These are phyloP conservation scores for Sepiola atlantica DNA, from an alignment of 2,888 invertebrate genomes.

Conservation along the genomic window DNA sequence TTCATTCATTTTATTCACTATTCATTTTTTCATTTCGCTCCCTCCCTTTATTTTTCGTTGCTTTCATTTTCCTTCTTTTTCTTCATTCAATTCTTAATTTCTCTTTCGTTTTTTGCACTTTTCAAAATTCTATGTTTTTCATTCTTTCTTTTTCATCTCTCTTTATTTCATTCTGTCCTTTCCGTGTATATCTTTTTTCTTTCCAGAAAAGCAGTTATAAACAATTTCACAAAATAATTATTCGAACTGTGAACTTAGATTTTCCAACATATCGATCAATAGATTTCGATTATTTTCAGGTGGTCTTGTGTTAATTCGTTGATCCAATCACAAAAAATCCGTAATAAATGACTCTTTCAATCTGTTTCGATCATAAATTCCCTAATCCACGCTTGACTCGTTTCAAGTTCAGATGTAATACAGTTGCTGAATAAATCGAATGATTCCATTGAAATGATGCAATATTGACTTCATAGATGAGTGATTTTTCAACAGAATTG, in stretches of 20 bases:
- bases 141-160: not conserved
- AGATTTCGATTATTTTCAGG: not conserved
- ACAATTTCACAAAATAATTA: not conserved
- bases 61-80: not conserved
- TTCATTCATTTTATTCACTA: not conserved
- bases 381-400: not conserved
- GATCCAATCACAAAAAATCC: not conserved
- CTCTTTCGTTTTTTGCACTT: not conserved
- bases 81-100: not conserved
- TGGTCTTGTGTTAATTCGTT: not conserved
- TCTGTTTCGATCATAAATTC: not conserved
- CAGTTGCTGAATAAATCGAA: not conserved
- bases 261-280: not conserved
- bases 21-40: not conserved
- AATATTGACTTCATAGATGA: not conserved
- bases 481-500: not conserved
- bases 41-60: too few relatives aligned
- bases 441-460: not conserved
- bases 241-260: not conserved
- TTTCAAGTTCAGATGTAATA: not conserved
- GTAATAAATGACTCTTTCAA: not conserved
- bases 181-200: too few relatives aligned
- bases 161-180: not conserved
- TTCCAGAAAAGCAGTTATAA: not conserved
- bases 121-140: not conserved